Evolutionary conservation across 2,888 invertebrate species (phyloP), one percentile per base, ranked within the genome.

Genomic region (Aromia moschata): DNA sequence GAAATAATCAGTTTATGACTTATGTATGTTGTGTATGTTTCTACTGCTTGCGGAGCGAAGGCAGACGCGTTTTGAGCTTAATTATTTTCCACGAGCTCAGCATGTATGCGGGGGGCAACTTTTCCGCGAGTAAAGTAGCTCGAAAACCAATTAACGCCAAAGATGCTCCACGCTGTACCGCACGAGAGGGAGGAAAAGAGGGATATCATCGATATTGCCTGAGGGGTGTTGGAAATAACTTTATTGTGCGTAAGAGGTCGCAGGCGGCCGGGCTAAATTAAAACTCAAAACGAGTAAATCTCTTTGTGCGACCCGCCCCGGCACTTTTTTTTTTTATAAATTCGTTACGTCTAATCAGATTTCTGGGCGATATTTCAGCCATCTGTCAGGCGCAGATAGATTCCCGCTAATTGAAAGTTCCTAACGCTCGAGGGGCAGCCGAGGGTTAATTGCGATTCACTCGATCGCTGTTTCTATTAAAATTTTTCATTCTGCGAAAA

Each of bases 151-250:
- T 70, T 70, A 70, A 62, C 65, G 61, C 60, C 56, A 60, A 57
- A 58, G 17, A 33, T 31, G 31, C n/a, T n/a, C n/a, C n/a, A n/a
- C n/a, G n/a, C n/a, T n/a, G n/a, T n/a, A 61, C 44, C 46, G 55
- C 56, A 53, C 40, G 16, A 31, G 56, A 62, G 62, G 73, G 72
- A 73, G 71, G 73, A 73, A 70, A 73, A 67, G 67, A 11, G 4
- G 64, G 71, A 69, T 72, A 72, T 74, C 70, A 70, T 69, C 70
- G 72, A 72, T 74, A 73, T 72, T 68, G 70, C 71, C 64, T 65
- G 67, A 69, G 71, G 73, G 70, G 71, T n/a, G n/a, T 67, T 68
- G 68, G 69, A 73, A 72, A 74, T 74, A 71, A 73, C 71, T 71
- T 71, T 68, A 71, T 74, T 72, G 70, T 71, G 70, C 66, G 65